A percentile compares a stretch with the other conserved stretches of the same genome.
These are phyloP conservation scores for Sepiola atlantica DNA, from an alignment of 2,888 invertebrate genomes.

Conservation along the genomic window DNA sequence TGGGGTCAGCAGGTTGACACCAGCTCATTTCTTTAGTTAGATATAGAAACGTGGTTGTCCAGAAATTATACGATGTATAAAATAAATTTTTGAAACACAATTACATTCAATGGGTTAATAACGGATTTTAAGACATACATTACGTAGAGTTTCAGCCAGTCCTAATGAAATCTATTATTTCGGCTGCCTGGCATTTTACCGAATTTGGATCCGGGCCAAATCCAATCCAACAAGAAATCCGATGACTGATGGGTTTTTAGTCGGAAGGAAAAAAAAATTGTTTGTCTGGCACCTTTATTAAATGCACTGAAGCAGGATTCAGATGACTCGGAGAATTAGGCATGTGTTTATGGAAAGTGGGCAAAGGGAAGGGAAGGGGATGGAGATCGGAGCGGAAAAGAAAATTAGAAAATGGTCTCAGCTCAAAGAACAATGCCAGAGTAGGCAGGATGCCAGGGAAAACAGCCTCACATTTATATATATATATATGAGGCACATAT, in stretches of 20 bases:
- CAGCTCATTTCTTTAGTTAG: too few species aligned
- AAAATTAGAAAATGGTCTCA: background rate
- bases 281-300: slow-evolving; percentile 22
- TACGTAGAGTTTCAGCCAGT: background rate
- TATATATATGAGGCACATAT: background rate
- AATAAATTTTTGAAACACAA: background rate
- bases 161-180: background rate
- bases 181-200: background rate
- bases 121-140: background rate
- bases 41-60: background rate
- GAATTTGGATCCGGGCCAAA: background rate
- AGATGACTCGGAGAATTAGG: background rate
- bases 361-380: background rate
- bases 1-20: too few species aligned
- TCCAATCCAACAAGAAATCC: background rate
- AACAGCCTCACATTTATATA: background rate
- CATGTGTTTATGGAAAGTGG: background rate
- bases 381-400: background rate
- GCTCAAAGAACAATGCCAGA: background rate
- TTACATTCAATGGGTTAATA: background rate
- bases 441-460: background rate
- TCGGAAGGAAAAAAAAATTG: background rate
- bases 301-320: background rate
- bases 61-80: background rate
- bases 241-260: slow-evolving; percentile 12